Evolutionary conservation across 2,797 vertebrate species (phyloP), one percentile per base, ranked within the genome.

Genomic region (Sitta carolinensis): DNA sequence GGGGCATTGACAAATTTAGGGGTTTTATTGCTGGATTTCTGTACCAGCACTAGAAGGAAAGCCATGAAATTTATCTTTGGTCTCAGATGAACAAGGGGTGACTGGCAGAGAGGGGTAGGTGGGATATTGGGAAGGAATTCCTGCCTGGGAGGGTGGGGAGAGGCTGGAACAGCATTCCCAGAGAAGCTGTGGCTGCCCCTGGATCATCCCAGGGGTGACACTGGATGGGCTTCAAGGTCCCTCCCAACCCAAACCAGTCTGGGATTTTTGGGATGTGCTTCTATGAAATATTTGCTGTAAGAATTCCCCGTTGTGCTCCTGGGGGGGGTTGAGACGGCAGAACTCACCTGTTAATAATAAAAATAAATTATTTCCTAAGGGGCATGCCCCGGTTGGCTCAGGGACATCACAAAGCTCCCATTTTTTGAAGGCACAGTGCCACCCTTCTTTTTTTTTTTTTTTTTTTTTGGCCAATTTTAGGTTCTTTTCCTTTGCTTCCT

Each of bases 341-440:
- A 67, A 50, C 38, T 45, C 73, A 26, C 38, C 64, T 63, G 36
- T 36, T 36, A 36, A 36, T 36, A 36, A 36, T 36, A 36, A 36
- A 36, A 36, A 43, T 6, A 20, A 61, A 47, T 58, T 26, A 11
- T 76, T 45, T 74, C 79, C 32, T 26, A 20, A 36, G 26, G 19
- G 18, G 10, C 26, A 4, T 0, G 5, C 1, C 23, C 26, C 72
- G 42, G 3, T 30, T 17, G 29, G 73, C 61, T 64, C 69, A 16
- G 29, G 40, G 59, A 23, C 89, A 72, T 74, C 81, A 72, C 74
- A 40, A 48, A 72, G 43, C 78, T 87, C 67, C 73, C 32, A 1
- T 51, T 54, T 69, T 69, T 27, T 13, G 42, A 32, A 32, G 48
- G 2, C 51, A 32, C 32, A 58, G 7, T 4, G 48, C 14, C 19